phyloP scores from a whole-genome alignment of 2,888 invertebrate genomes.

The Metellina segmentata region DNA sequence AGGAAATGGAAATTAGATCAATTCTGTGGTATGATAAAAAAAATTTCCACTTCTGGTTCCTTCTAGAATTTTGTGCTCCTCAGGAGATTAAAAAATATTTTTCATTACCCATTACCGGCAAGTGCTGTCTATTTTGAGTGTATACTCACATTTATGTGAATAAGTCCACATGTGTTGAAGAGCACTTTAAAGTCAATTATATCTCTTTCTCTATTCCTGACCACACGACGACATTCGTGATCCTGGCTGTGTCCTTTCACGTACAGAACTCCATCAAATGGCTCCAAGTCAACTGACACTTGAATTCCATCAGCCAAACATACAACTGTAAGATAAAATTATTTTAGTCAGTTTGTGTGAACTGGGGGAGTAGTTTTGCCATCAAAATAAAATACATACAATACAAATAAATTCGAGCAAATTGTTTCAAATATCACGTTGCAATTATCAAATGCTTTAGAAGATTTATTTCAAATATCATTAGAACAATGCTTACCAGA shows the following conservation, averaged over 20 bases:
- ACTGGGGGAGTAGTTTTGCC: no score
- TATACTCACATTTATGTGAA: constrained; percentile 90
- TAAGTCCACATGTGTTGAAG: constrained; percentile 94
- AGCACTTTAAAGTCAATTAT: constrained; percentile 92
- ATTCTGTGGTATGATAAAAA: no score
- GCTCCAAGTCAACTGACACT: constrained; percentile 85
- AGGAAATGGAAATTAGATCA: no score
- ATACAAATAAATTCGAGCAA: no score
- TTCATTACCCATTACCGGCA: no score
- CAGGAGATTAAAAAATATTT: no score
- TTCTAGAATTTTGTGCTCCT: no score
- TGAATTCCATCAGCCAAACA: constrained; percentile 95
- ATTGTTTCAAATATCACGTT: no score
- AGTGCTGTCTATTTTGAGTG: no score
- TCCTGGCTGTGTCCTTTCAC: constrained; percentile 97
- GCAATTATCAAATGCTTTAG: not conserved
- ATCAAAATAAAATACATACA: not conserved
- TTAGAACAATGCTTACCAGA: constrained; percentile 56
- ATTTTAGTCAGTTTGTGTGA: no score
- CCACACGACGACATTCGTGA: constrained; percentile 91
- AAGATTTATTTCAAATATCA: not conserved
- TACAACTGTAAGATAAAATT: constrained; percentile 84
- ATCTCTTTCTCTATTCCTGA: constrained; percentile 83
- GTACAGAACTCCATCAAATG: constrained; percentile 94
- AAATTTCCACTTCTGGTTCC: no score